phyloP scores from a whole-genome alignment of 1,140 invertebrate genomes.

The Drosophila obscura region DNA sequence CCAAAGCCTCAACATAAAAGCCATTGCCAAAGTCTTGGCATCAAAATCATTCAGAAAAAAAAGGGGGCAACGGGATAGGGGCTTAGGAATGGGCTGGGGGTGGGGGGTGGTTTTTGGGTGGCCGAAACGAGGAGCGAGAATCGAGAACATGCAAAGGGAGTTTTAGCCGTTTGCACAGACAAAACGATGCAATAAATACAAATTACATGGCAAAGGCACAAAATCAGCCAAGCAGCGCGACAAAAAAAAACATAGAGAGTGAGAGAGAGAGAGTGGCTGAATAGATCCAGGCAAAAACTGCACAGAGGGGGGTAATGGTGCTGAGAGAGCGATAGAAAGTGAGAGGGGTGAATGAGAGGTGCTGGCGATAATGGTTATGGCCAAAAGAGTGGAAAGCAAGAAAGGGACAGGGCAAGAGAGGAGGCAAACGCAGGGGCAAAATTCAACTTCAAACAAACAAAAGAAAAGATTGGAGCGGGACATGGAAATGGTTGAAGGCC shows the following conservation, averaged over 20 bases:
- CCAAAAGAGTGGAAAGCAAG: slow-evolving; percentile 33
- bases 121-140: slow-evolving; percentile 33
- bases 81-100: slow-evolving; percentile 6
- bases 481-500: slow-evolving; percentile 54
- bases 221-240: slow-evolving; percentile 54
- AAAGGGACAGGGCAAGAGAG: slow-evolving; percentile 43
- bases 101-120: background rate
- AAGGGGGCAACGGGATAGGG: background rate
- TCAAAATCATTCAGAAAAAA: slow-evolving; percentile 40
- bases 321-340: too few species aligned
- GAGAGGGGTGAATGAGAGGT: slow-evolving; percentile 46
- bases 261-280: background rate
- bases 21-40: slow-evolving; percentile 60
- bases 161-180: slow-evolving; percentile 77
- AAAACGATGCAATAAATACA: slow-evolving; percentile 83
- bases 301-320: slow-evolving; percentile 7
- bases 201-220: slow-evolving; percentile 76
- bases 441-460: slow-evolving; percentile 43
- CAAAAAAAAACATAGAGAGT: slow-evolving; percentile 25
- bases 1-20: slow-evolving; percentile 69
- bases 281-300: slow-evolving; percentile 19
- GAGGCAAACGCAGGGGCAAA: slow-evolving; percentile 16
- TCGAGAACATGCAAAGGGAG: slow-evolving; percentile 80
- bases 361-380: slow-evolving; percentile 80
- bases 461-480: slow-evolving; percentile 53